These are phyloP conservation scores for Agapornis roseicollis DNA, from an alignment of 2,113 vertebrate species.

Conservation along the genomic window DNA sequence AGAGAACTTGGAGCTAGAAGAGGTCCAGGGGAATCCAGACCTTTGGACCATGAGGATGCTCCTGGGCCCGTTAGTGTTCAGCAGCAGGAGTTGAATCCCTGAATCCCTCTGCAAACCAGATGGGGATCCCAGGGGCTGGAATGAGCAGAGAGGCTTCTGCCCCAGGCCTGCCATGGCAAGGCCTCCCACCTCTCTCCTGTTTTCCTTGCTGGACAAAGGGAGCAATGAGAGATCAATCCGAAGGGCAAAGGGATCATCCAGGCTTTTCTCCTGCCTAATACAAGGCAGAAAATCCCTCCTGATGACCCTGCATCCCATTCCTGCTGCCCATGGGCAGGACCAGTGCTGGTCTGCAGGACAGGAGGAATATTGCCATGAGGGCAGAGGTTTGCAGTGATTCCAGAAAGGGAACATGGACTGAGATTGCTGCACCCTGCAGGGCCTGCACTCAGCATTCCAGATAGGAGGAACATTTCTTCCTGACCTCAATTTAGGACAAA, in stretches of 20 bases:
- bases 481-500: slow-evolving; percentile 53
- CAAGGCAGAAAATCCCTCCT: neutral
- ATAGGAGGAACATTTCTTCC: slow-evolving; percentile 40
- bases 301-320: neutral
- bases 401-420: neutral
- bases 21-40: neutral
- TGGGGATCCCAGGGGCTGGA: neutral
- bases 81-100: neutral
- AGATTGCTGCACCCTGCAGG: neutral
- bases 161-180: neutral
- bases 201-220: neutral
- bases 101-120: neutral
- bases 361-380: neutral
- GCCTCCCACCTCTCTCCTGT: neutral
- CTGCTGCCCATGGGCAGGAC: neutral
- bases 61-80: neutral
- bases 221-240: neutral
- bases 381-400: neutral
- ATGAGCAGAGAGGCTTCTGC: neutral
- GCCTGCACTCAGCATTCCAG: neutral
- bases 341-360: neutral
- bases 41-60: neutral
- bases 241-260: neutral
- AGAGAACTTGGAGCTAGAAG: neutral
- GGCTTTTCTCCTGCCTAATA: neutral